phyloP scores from a whole-genome alignment of 2,888 invertebrate genomes.

The Tinea pellionella region DNA sequence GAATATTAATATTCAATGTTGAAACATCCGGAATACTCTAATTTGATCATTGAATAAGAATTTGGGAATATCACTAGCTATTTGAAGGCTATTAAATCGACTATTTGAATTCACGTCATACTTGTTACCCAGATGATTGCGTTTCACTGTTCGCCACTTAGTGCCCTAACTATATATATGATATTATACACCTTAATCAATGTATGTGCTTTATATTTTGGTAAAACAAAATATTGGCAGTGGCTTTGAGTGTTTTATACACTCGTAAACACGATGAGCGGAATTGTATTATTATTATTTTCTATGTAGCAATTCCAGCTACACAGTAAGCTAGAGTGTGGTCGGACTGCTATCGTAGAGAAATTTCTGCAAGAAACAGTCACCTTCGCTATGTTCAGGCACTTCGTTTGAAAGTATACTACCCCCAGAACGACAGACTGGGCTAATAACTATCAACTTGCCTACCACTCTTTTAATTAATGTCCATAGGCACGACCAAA shows the following conservation, averaged over 20 bases:
- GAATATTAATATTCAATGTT: neutral
- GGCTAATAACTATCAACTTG: no score
- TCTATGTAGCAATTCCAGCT: no score
- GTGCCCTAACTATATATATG: neutral
- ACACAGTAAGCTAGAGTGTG: no score
- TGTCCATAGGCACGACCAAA: no score
- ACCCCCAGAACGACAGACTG: no score
- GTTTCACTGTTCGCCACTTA: constrained; percentile 12
- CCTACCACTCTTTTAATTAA: no score
- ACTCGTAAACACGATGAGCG: neutral
- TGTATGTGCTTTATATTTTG: neutral
- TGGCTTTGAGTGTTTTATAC: neutral
- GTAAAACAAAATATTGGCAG: neutral
- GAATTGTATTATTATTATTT: neutral
- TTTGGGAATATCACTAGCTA: neutral
- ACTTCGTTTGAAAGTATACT: no score
- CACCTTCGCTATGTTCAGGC: no score
- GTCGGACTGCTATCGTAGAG: no score
- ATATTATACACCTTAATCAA: neutral
- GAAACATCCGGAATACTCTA: neutral
- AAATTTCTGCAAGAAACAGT: no score
- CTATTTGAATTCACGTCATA: neutral
- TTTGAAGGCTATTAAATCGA: neutral
- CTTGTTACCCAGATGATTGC: constrained; percentile 4
- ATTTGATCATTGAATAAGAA: neutral